Conservation (phyloP, 2,888 invertebrate species). For the Argynnis bischoffii region DNA sequence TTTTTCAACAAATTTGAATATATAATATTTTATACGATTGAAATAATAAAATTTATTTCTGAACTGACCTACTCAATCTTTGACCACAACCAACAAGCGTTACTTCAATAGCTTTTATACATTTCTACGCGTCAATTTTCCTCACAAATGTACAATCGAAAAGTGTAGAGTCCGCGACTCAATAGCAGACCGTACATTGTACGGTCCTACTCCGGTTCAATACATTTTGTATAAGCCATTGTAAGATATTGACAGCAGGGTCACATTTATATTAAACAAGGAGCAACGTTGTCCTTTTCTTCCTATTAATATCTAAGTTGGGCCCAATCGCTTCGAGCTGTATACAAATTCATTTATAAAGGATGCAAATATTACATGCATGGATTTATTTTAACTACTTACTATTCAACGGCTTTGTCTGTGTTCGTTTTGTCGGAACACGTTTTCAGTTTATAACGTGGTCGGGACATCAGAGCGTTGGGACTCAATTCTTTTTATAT, state of each 20-base stretch:
- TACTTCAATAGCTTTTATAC: slow-evolving; percentile 5
- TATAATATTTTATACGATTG: background rate
- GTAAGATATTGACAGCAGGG: slow-evolving; percentile 20
- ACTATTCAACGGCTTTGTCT: no score
- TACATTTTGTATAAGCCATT: slow-evolving; percentile 32
- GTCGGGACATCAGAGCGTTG: no score
- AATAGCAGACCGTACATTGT: background rate
- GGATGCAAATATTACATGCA: no score
- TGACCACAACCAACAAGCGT: background rate
- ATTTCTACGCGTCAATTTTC: slow-evolving; percentile 10
- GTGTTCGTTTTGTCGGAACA: no score
- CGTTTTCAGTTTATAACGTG: no score
- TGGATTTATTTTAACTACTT: no score
- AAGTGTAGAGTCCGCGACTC: background rate
- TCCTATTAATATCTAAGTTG: slow-evolving; percentile 19
- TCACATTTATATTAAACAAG: slow-evolving; percentile 18
- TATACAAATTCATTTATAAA: no score
- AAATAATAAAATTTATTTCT: no score
- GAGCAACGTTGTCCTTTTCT: slow-evolving; percentile 17
- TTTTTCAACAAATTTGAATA: no score
- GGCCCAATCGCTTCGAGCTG: background rate
- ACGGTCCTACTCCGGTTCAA: slow-evolving; percentile 13
- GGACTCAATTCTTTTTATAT: no score
- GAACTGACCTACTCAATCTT: background rate
- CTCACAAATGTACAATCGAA: slow-evolving; percentile 15